Evolutionary conservation across 2,888 invertebrate genomes (phyloP), one percentile per base, ranked within the genome.

Genomic region (Xestia sexstrigata): DNA sequence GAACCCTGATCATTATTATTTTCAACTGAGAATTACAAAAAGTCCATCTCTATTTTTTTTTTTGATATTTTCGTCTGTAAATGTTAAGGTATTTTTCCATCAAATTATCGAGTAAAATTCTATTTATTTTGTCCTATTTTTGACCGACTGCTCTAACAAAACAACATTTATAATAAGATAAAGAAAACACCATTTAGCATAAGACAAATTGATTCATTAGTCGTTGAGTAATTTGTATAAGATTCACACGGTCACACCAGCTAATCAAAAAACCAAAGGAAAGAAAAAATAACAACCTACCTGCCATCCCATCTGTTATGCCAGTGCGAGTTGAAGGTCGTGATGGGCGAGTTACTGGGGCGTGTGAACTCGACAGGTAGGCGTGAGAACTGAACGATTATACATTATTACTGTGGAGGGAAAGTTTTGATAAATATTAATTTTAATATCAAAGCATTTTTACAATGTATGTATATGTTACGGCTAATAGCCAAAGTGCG

Each of bases 311-410:
- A 81, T 76, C 82, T 76, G 72, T 72, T 72, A 49, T 26, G 52
- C 58, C 49, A 58, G 60, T 39, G 69, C 17, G 42, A 69, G 73
- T 70, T 86, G 70, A 84, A 86, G 83, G 84, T 76, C 75, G 45
- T 49, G 78, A 75, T 65, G 39, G 49, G 74, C 67, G 42, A 74
- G 74, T 82, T 60, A 82, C 72, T 83, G 87, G 78, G 79, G 70
- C 84, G 84, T 84, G 84, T 70, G 87, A 84, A 79, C 79, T 83
- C 45, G 70, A 17, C 35, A 68, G 58, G 60, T 39, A 60, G 6
- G 68, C 83, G 85, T 85, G 85, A n/a, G 85, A 85, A 87, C 62
- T 13, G 9, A 81, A 76, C 45, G 45, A 49, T 70, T 35, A 47
- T 17, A 55, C 60, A 30, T 49, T 42, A 69, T 58, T 70, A 67